Percentiles rank a stretch among this genome's conserved stretches.
These are phyloP conservation scores for Ceramica pisi DNA, from an alignment of 2,888 invertebrate genomes.

Conservation along the genomic window DNA sequence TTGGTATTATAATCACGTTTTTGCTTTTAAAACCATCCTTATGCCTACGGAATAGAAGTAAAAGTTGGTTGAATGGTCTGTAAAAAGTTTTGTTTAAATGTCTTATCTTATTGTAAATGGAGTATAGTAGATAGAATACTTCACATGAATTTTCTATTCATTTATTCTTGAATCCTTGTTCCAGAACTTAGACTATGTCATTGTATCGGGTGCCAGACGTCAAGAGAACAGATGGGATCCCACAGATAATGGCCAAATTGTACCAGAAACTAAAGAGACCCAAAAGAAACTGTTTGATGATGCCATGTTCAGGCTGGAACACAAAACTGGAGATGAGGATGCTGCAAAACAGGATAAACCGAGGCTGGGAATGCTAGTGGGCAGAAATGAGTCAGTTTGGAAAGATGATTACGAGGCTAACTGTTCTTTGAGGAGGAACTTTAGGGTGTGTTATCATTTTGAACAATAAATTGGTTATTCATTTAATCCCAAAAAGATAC, in stretches of 20 bases:
- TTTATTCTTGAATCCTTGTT: slow-evolving; percentile 65
- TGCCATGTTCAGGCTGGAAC: slow-evolving; percentile 99
- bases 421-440: slow-evolving; percentile 95
- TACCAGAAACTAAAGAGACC: slow-evolving; percentile 97
- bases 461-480: too few species aligned
- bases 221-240: slow-evolving; percentile 99
- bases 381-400: slow-evolving; percentile 95
- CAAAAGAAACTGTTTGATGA: slow-evolving; percentile 97
- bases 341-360: slow-evolving; percentile 93
- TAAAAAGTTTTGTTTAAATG: too few species aligned
- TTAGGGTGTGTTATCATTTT: slow-evolving; percentile 93
- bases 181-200: slow-evolving; percentile 98
- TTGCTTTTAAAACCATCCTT: too few species aligned
- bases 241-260: slow-evolving; percentile 97
- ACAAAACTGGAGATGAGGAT: slow-evolving; percentile 95
- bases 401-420: slow-evolving; percentile 98
- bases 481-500: too few species aligned
- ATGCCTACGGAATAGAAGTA: too few species aligned
- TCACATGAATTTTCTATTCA: not conserved
- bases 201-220: slow-evolving; percentile 97
- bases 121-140: too few species aligned
- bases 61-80: too few species aligned
- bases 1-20: too few species aligned
- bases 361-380: slow-evolving; percentile 93
- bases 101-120: too few species aligned